Percentiles rank a stretch among this genome's conserved stretches.
Evolutionary conservation across 2,113 vertebrate species (phyloP).

Genomic region (Peromyscus leucopus): DNA sequence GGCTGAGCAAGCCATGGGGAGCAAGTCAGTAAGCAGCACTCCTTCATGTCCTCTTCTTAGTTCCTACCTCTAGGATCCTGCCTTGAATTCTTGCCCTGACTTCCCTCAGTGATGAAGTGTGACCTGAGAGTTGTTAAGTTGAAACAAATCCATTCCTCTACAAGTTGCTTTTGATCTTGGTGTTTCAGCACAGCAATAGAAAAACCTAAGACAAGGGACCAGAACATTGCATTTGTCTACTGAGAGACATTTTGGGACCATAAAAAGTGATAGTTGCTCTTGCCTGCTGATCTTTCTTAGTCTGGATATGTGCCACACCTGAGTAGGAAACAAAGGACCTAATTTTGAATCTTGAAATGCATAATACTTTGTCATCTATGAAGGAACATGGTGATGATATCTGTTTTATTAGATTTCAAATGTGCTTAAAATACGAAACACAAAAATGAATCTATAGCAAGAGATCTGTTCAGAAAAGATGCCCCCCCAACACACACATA

Average conservation of each 20-base stretch:
- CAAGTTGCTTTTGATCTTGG: neutral
- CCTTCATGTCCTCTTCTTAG: neutral
- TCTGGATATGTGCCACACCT: neutral
- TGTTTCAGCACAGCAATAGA: neutral
- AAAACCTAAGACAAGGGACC: neutral
- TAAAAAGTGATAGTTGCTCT: neutral
- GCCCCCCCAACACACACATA: neutral
- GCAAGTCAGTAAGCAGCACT: neutral
- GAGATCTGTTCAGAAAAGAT: neutral
- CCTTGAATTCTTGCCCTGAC: neutral
- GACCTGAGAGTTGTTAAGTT: neutral
- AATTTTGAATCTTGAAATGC: constrained; percentile 6
- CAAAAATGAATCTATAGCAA: constrained; percentile 18
- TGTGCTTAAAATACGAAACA: neutral
- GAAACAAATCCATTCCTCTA: neutral
- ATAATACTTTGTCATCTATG: neutral
- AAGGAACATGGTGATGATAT: neutral
- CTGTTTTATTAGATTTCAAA: neutral
- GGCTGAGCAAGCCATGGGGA: neutral
- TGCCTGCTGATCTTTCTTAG: neutral
- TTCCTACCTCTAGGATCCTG: neutral
- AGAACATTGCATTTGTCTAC: neutral
- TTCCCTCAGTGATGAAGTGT: neutral
- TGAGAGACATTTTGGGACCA: neutral
- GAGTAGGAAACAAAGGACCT: neutral